Base-by-base conservation (phyloP, 35 echinoderm and acorn worm species). In the Eucidaris tribuloides region DNA sequence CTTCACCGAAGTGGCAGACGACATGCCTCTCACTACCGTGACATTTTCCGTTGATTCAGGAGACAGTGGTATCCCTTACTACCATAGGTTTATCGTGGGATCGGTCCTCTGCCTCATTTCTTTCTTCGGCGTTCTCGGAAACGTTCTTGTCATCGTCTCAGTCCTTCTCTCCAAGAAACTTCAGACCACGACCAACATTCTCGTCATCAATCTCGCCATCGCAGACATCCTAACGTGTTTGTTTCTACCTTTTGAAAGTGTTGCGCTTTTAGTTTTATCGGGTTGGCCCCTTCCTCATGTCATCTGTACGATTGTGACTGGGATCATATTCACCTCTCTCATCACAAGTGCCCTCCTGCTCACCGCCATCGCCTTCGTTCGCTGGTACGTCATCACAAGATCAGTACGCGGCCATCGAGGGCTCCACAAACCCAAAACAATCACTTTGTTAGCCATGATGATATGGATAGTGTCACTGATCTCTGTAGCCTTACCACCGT, bases 121-220 rank as follows among this genome's bases (percentile, higher is more conserved):
- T 37, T 4, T 81, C 4, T 3, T 82, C 11, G 79, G 87, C 35
- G 24, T 82, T 18, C 5, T 55, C 2, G 87, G 79, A 18, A 89
- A 89, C 57, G 14, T 25, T 2, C 45, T 89, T 17, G 79, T 82
- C 2, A 54, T 89, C 44, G 1, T 89, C 6, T 78, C 87, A 4
- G 85, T 87, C 22, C 6, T 66, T 0, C 33, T 87, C 19, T 87
- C 85, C 2, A 87, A 79, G 15, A 87, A 89, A 33, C 86, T 89
- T 2, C 88, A 90, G 45, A 90, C 88, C 7, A 56, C 35, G n/a
- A 90, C 88, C 23, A 90, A 90, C 56, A 80, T 46, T 20, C 79
- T 90, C 36, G 81, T 90, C 0, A 57, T 77, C 50, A 90, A 84
- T 71, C 57, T 90, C 5, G 81, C 88, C 3, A 6, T 84, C 3